Percentiles rank a stretch among this genome's conserved stretches.
Conservation (phyloP, 2,797 vertebrate species). For the Clarias fuscus region DNA sequence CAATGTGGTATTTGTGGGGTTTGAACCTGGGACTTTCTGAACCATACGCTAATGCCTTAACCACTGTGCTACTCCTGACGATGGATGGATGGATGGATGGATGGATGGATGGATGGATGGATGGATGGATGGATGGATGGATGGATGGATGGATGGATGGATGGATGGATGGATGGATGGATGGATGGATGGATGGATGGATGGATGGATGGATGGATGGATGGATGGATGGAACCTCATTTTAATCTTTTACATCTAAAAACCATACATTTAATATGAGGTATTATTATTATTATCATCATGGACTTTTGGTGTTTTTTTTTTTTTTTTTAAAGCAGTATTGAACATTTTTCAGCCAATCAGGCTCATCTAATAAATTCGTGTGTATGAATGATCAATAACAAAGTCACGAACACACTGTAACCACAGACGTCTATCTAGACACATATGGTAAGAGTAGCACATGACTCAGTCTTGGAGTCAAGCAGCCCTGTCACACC, state of each 20-base stretch:
- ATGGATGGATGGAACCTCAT: not conserved
- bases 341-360: not conserved
- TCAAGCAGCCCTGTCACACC: not conserved
- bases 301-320: too few species aligned
- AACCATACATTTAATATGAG: not conserved
- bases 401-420: not conserved
- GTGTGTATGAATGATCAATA: not conserved
- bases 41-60: too few species aligned
- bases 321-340: not conserved
- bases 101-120: too few species aligned
- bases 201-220: too few species aligned
- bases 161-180: too few species aligned
- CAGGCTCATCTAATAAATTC: constrained; percentile 19
- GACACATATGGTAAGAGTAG: not conserved
- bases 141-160: too few species aligned
- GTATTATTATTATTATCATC: not conserved
- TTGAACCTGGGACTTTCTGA: too few species aligned
- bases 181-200: too few species aligned
- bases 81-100: too few species aligned
- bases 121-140: too few species aligned
- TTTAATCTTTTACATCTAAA: not conserved
- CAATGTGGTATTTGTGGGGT: too few species aligned
- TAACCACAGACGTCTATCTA: not conserved
- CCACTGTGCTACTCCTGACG: too few species aligned
- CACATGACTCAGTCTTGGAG: not conserved